Evolutionary conservation across 2,113 vertebrate genomes (phyloP), one percentile per base, ranked within the genome.

Genomic region (Hemicordylus capensis): DNA sequence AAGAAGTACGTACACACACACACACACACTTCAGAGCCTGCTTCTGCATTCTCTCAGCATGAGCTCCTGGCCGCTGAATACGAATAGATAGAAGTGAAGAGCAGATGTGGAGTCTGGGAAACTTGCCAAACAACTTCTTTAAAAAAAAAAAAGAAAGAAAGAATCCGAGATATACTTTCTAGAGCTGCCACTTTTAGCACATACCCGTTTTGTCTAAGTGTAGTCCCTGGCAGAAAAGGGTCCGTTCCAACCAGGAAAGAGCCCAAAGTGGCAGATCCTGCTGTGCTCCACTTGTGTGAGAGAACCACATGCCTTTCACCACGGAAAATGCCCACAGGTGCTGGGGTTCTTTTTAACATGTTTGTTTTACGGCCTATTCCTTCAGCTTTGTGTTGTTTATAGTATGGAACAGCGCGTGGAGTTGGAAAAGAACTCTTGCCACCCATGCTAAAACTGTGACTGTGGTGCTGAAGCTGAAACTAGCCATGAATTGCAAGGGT

Each of bases 81-180:
- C 51, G 0, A 0, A 85, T 70, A 90, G 75, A 24, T 76, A 42
- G 63, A 85, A 82, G 54, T 9, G 22, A 87, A 88, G 90, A 90
- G 78, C 84, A 85, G 87, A 85, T 67, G 51, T 67, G 39, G 34
- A 44, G 7, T 9, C 48, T 42, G 61, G 85, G 64, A 88, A 88
- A 5, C 17, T 42, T 87, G 85, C 84, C 87, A 86, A 24, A 8
- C 15, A 19, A 0, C 0, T 61, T 54, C 31, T 58, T 2, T 0
- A 42, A 48, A n/a, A n/a, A 61, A 37, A 34, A 12, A 58, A 42
- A 11, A 56, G 34, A 31, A 44, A 37, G 44, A 42, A 78, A 22
- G 34, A 15, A 56, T 58, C 48, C 22, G 34, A 39, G 44, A 76
- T 31, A n/a, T 42, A 37, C 31, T 6, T 74, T 37, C 37, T 22